phyloP scores from a whole-genome alignment of 2,113 vertebrate species.

The Leiothrix lutea region DNA sequence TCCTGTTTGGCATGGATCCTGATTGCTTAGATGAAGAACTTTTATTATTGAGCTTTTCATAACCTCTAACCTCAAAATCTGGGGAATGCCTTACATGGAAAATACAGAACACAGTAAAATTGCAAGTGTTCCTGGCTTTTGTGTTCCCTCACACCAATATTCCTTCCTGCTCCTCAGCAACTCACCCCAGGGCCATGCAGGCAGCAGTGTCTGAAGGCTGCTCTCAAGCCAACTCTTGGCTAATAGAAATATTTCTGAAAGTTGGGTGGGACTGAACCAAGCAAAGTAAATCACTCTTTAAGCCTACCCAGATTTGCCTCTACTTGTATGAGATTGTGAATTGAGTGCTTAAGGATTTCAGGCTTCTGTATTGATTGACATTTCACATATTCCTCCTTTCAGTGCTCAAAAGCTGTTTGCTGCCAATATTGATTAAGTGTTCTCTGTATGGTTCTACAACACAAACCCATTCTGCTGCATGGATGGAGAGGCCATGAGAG shows the following conservation, averaged over 20 bases:
- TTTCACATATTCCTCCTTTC: background rate
- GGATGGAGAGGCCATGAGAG: background rate
- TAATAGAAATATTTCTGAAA: background rate
- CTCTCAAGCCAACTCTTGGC: background rate
- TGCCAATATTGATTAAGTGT: background rate
- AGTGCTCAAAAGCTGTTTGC: background rate
- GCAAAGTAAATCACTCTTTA: background rate
- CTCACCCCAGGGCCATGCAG: background rate
- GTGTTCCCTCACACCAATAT: background rate
- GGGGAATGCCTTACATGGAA: slow-evolving; percentile 29
- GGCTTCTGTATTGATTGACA: background rate
- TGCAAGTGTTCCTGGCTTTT: slow-evolving; percentile 3
- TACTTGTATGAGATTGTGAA: background rate
- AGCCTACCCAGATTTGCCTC: background rate
- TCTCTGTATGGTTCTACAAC: background rate
- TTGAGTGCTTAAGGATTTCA: background rate
- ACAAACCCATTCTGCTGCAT: background rate
- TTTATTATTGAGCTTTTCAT: slow-evolving; percentile 48
- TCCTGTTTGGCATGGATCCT: slow-evolving; percentile 17
- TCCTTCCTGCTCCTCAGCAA: background rate
- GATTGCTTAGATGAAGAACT: slow-evolving; percentile 18
- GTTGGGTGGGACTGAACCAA: background rate
- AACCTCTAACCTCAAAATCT: slow-evolving; percentile 62
- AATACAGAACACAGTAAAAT: slow-evolving; percentile 13
- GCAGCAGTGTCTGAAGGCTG: background rate